phyloP scores from a whole-genome alignment of 2,113 vertebrate species.

The Pardalotus punctatus region DNA sequence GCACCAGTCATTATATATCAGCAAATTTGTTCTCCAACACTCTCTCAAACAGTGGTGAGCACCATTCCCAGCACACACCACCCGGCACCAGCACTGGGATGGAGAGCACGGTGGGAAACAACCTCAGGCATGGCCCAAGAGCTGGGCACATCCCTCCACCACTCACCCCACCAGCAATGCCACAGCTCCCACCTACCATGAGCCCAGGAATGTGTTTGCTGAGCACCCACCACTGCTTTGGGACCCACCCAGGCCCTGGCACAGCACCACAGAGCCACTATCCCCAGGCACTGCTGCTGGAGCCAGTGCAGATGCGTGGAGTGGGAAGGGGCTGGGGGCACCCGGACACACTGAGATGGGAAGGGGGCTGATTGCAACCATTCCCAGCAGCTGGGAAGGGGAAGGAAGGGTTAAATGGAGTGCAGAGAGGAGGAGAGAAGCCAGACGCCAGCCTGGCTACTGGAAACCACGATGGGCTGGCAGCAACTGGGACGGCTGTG shows the following conservation, averaged over 20 bases:
- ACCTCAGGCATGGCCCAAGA: background rate
- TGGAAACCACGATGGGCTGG: background rate
- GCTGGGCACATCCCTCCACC: accelerated
- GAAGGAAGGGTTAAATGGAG: background rate
- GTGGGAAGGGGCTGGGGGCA: background rate
- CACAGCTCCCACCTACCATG: accelerated
- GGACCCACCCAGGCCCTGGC: accelerated
- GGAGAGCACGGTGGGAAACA: accelerated
- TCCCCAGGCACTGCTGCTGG: background rate
- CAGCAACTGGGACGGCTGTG: accelerated
- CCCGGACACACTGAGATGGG: accelerated
- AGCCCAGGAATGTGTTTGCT: background rate
- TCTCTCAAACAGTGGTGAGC: background rate
- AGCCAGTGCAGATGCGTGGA: accelerated
- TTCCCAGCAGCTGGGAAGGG: background rate
- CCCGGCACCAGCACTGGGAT: background rate
- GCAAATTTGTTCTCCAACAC: background rate
- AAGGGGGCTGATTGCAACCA: accelerated
- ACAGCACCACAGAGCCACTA: accelerated
- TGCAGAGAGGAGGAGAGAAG: background rate
- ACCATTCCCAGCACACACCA: background rate
- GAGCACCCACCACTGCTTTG: background rate
- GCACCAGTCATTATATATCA: background rate
- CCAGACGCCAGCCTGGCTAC: constrained; percentile 7
- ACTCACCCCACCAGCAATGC: background rate